A percentile compares a stretch with the other conserved stretches of the same genome.
Evolutionary conservation across 2,113 vertebrate species (phyloP).

Genomic region (Malurus melanocephalus): DNA sequence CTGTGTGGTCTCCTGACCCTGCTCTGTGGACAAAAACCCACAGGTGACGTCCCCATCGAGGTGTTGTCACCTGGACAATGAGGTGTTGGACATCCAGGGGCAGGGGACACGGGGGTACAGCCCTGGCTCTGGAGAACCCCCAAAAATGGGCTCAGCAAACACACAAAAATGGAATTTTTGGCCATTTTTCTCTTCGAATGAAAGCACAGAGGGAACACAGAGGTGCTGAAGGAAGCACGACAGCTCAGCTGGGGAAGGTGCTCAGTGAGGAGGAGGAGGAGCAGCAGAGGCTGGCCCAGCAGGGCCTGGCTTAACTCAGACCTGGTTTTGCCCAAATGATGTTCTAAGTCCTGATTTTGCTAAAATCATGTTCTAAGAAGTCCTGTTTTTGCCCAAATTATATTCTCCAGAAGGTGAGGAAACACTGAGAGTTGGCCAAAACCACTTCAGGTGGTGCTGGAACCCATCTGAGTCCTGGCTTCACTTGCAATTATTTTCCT

Average conservation of each 20-base stretch:
- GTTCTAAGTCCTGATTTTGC: not conserved
- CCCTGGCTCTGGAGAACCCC: not conserved
- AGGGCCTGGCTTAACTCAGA: not conserved
- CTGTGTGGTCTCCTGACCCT: not conserved
- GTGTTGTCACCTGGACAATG: not conserved
- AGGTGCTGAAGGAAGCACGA: fast-evolving
- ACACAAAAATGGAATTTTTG: not conserved
- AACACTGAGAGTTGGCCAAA: not conserved
- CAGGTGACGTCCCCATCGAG: not conserved
- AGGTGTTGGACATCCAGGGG: not conserved
- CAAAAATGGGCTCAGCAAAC: not conserved
- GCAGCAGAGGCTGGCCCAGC: not conserved
- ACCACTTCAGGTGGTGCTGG: not conserved
- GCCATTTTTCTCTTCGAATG: not conserved
- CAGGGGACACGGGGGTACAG: not conserved
- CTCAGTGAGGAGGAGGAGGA: not conserved
- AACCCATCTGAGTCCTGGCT: not conserved
- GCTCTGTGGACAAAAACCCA: not conserved
- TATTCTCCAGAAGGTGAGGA: not conserved
- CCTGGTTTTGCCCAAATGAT: not conserved
- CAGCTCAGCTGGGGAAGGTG: not conserved
- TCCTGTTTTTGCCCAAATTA: not conserved
- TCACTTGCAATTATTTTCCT: not conserved
- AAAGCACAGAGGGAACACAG: not conserved
- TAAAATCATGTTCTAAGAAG: not conserved